Conservation (phyloP, 2,797 vertebrate genomes). For the Orestias chungarensis region DNA sequence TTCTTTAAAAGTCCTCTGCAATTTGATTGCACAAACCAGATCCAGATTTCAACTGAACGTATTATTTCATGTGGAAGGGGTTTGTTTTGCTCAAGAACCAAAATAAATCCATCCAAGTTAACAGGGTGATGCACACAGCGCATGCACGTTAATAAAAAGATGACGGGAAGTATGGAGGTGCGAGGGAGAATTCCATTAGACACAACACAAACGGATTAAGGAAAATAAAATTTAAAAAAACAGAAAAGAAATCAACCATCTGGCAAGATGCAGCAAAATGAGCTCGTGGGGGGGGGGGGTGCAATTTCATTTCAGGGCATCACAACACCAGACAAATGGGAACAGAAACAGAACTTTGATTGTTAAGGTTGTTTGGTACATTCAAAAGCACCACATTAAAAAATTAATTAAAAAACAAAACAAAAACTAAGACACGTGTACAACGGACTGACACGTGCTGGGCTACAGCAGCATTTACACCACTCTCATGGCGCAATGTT, state of each 20-base stretch:
- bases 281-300: constrained; percentile 3
- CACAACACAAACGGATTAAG: constrained; percentile 58
- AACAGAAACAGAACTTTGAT: constrained; percentile 22
- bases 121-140: constrained; percentile 74
- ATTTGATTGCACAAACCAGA: constrained; percentile 80
- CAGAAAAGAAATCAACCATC: constrained; percentile 16
- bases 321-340: constrained; percentile 59
- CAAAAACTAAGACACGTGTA: constrained; percentile 55
- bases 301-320: constrained; percentile 38
- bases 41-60: constrained; percentile 72
- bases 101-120: constrained; percentile 78
- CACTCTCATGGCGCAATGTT: constrained; percentile 44
- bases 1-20: constrained; percentile 79
- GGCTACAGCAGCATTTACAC: constrained; percentile 61
- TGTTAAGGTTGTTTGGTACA: constrained; percentile 35
- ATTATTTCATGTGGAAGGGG: constrained; percentile 70
- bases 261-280: constrained; percentile 58
- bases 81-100: constrained; percentile 75
- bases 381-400: constrained; percentile 43
- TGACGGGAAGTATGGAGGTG: constrained; percentile 27
- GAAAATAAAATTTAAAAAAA: background rate
- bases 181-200: constrained; percentile 35
- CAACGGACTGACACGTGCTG: constrained; percentile 59
- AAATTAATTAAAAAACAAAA: constrained; percentile 30
- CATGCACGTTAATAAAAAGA: constrained; percentile 70